A percentile compares a stretch with the other conserved stretches of the same genome.
These are phyloP conservation scores for Zaprionus kolodkinae DNA, from an alignment of 1,140 invertebrate species.

Conservation along the genomic window DNA sequence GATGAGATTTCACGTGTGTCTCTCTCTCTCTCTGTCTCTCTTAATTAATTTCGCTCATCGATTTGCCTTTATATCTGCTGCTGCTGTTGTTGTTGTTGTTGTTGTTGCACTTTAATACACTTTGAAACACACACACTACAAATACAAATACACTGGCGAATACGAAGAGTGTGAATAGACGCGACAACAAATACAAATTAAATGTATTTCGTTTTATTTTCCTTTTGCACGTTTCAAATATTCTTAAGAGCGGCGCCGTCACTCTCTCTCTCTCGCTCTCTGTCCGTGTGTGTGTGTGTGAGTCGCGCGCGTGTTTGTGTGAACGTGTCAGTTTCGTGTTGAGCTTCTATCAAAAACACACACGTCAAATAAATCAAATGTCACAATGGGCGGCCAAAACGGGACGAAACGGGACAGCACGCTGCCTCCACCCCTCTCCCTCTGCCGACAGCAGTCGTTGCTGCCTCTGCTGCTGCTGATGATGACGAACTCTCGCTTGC, in stretches of 20 bases:
- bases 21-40: not conserved
- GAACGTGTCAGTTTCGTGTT: slow-evolving; percentile 78
- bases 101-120: slow-evolving; percentile 37
- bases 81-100: slow-evolving; percentile 5
- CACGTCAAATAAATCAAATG: slow-evolving; percentile 84
- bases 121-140: slow-evolving; percentile 6
- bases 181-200: slow-evolving; percentile 42
- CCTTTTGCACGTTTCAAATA: slow-evolving; percentile 57
- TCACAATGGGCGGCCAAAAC: slow-evolving; percentile 69
- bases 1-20: not conserved
- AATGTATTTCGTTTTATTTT: slow-evolving; percentile 68
- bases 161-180: not conserved
- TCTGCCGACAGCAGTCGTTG: no score
- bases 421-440: slow-evolving; percentile 2
- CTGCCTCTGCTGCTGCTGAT: slow-evolving; percentile 19
- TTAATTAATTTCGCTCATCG: slow-evolving; percentile 59
- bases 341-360: slow-evolving; percentile 84
- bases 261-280: slow-evolving; percentile 10
- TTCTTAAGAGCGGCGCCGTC: slow-evolving; percentile 53
- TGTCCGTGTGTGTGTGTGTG: slow-evolving; percentile 21
- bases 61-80: slow-evolving; percentile 28
- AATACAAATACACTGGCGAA: not conserved
- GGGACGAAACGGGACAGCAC: slow-evolving; percentile 15
- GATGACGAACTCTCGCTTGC: slow-evolving; percentile 68
- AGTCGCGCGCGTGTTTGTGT: slow-evolving; percentile 37